Percentiles rank a stretch among this genome's conserved stretches.
Evolutionary conservation across 37 sponge, comb jelly and placozoan species (phyloP).

Genomic region (Axinella damicornis): DNA sequence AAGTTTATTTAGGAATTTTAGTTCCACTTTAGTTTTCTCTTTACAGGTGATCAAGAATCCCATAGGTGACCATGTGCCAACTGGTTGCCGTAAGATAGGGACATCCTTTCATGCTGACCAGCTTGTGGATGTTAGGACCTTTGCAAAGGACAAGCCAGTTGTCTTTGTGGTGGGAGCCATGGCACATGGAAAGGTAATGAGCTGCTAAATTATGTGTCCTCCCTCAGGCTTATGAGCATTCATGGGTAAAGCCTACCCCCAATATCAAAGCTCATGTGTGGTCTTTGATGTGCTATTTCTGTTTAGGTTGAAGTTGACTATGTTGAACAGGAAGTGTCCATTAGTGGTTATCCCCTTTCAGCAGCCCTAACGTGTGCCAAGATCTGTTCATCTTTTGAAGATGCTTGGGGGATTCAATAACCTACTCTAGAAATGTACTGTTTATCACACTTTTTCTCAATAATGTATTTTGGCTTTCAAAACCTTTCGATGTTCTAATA

Average conservation of each 20-base stretch:
- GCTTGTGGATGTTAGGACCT: conserved; percentile 76
- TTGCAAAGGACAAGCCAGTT: conserved; percentile 86
- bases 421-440: no score
- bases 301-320: conserved; percentile 90
- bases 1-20: no score
- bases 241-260: not conserved
- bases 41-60: conserved; percentile 97
- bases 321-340: conserved; percentile 89
- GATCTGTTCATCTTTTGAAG: conserved; percentile 93
- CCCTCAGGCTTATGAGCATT: not conserved
- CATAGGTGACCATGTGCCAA: conserved; percentile 91
- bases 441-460: no score
- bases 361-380: conserved; percentile 98
- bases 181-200: conserved; percentile 94
- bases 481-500: not conserved
- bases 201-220: not conserved
- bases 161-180: conserved; percentile 98
- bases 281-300: not conserved
- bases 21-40: no score
- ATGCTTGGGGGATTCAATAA: conserved; percentile 85
- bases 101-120: conserved; percentile 91
- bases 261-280: not conserved
- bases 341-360: conserved; percentile 97
- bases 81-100: conserved; percentile 90
- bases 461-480: no score